These are phyloP conservation scores for Thyatira batis DNA, from an alignment of 2,888 invertebrate genomes.

Conservation along the genomic window DNA sequence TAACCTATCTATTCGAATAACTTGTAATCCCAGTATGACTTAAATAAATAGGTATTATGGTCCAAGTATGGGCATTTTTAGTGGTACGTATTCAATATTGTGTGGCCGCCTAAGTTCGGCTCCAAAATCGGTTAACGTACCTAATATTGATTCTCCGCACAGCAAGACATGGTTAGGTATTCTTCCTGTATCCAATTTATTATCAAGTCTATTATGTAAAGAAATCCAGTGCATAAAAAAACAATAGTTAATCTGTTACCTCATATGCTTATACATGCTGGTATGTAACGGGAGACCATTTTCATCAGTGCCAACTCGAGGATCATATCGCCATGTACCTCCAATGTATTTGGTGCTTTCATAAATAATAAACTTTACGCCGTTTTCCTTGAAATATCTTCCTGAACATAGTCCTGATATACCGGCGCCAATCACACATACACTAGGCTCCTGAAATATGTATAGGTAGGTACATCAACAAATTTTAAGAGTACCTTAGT, in stretches of 20 bases:
- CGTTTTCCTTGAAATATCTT: slow-evolving; percentile 7
- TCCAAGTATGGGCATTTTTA: too few species aligned
- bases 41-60: too few species aligned
- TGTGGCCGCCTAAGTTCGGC: too few species aligned
- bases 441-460: not conserved
- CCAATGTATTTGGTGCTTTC: slow-evolving; percentile 12
- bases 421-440: slow-evolving; percentile 11
- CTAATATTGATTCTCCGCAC: too few species aligned
- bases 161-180: too few species aligned
- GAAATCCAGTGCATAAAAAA: not conserved
- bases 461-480: too few species aligned
- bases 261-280: slow-evolving; percentile 81
- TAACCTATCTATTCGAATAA: too few species aligned
- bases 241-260: slow-evolving; percentile 47
- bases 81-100: too few species aligned
- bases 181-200: not conserved
- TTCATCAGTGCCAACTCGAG: slow-evolving; percentile 57
- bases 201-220: not conserved
- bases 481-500: too few species aligned
- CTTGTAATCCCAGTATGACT: too few species aligned
- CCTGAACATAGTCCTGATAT: slow-evolving; percentile 10
- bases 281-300: slow-evolving; percentile 73
- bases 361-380: slow-evolving; percentile 4
- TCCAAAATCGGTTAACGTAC: too few species aligned
- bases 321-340: slow-evolving; percentile 13